Evolutionary conservation across 2,113 vertebrate genomes (phyloP).

Genomic region (Chrysemys picta): DNA sequence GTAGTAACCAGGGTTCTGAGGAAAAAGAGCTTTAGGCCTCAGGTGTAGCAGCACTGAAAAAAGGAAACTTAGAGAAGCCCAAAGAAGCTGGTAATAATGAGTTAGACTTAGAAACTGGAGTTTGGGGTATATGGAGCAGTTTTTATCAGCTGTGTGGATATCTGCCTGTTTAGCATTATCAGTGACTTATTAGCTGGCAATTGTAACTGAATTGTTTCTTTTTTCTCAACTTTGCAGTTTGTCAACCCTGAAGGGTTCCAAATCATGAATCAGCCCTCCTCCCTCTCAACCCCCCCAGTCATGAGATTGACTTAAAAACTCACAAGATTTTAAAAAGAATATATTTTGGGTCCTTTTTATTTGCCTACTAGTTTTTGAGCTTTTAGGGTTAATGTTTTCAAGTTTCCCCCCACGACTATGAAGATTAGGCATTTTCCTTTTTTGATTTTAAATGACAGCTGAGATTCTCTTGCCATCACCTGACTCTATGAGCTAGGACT

Average conservation of each 20-base stretch:
- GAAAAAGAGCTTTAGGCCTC: not conserved
- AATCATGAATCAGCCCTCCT: not conserved
- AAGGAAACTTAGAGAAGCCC: not conserved
- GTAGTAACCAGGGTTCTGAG: not conserved
- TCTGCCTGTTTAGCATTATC: not conserved
- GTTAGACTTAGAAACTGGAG: not conserved
- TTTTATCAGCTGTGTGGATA: not conserved
- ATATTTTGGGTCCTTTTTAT: not conserved
- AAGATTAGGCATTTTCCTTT: not conserved
- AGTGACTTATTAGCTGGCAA: not conserved
- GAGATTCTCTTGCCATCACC: conserved; percentile 41
- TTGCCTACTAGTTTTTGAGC: not conserved
- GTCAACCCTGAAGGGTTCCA: not conserved
- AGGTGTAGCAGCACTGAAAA: not conserved
- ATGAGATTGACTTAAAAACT: not conserved
- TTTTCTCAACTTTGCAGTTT: not conserved
- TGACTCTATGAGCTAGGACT: conserved; percentile 22
- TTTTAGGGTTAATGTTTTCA: not conserved
- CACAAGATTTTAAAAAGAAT: not conserved
- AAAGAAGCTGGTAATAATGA: not conserved
- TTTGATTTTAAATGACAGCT: not conserved
- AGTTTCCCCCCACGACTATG: not conserved
- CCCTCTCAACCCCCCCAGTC: fast-evolving
- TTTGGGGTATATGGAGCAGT: not conserved
- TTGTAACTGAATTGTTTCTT: not conserved